These are phyloP conservation scores for Diachasmimorpha longicaudata DNA, from an alignment of 1,140 invertebrate genomes.

Conservation along the genomic window DNA sequence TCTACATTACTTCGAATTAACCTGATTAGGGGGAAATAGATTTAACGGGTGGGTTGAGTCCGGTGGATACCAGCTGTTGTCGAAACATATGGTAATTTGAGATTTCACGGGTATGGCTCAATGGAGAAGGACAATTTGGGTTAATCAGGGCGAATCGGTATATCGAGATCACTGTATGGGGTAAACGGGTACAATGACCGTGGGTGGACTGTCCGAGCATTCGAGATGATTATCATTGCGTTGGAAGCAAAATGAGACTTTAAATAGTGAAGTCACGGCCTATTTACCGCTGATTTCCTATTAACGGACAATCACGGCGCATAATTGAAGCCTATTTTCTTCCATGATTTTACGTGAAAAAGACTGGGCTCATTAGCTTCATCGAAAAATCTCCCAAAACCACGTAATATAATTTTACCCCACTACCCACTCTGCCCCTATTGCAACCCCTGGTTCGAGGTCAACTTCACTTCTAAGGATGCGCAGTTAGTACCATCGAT, in stretches of 20 bases:
- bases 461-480: not conserved
- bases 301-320: too few relatives aligned
- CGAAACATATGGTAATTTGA: constrained; percentile 21
- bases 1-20: not conserved
- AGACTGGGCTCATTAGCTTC: too few relatives aligned
- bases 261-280: too few relatives aligned
- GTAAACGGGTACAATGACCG: constrained; percentile 12
- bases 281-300: too few relatives aligned
- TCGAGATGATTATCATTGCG: not conserved
- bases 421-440: too few relatives aligned
- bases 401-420: too few relatives aligned
- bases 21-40: constrained; percentile 9
- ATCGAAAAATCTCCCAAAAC: too few relatives aligned
- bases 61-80: not conserved
- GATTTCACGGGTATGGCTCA: constrained; percentile 9
- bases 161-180: constrained; percentile 13
- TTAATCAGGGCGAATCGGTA: constrained; percentile 15
- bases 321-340: too few relatives aligned
- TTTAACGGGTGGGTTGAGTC: not conserved
- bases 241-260: too few relatives aligned
- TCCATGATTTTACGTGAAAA: too few relatives aligned
- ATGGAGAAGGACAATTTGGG: constrained; percentile 17
- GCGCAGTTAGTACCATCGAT: not conserved
- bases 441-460: not conserved
- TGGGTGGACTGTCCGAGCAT: not conserved